A percentile compares a stretch with the other conserved stretches of the same genome.
Evolutionary conservation across 2,113 vertebrate genomes (phyloP).

Genomic region (Copsychus sechellarum): DNA sequence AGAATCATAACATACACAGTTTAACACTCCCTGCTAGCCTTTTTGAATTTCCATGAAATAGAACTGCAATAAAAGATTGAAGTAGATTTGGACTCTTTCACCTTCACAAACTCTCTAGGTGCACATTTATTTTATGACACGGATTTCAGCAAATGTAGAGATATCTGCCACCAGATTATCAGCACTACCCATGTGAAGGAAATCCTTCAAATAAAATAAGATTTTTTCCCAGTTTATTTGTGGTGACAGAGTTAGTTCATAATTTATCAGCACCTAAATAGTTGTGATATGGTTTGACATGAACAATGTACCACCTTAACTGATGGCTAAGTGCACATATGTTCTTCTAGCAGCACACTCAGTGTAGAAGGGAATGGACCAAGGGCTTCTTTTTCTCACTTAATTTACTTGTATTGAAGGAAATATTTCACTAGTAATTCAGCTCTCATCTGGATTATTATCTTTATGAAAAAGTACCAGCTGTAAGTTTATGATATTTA

Average conservation of each 20-base stretch:
- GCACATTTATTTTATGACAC: background rate
- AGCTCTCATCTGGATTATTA: constrained; percentile 20
- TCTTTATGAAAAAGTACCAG: background rate
- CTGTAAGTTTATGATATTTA: constrained; percentile 9
- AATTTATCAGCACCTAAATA: background rate
- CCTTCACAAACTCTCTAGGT: background rate
- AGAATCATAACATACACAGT: background rate
- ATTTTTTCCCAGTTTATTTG: background rate
- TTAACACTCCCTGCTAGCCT: background rate
- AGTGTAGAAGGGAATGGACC: background rate
- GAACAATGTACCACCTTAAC: background rate
- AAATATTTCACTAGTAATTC: constrained; percentile 13
- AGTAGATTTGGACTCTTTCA: background rate
- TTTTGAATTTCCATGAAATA: background rate
- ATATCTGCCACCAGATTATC: background rate
- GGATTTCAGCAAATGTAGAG: background rate
- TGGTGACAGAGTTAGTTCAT: background rate
- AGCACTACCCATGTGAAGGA: background rate
- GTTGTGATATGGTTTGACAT: background rate
- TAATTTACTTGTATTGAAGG: constrained; percentile 8
- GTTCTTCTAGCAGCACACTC: background rate
- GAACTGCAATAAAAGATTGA: background rate
- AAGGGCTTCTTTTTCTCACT: constrained; percentile 41
- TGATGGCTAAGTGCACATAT: background rate
- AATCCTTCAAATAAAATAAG: background rate